Percentiles rank a stretch among this genome's conserved stretches.
Evolutionary conservation across 2,888 invertebrate species (phyloP).

Genomic region (Chrysina gloriosa): DNA sequence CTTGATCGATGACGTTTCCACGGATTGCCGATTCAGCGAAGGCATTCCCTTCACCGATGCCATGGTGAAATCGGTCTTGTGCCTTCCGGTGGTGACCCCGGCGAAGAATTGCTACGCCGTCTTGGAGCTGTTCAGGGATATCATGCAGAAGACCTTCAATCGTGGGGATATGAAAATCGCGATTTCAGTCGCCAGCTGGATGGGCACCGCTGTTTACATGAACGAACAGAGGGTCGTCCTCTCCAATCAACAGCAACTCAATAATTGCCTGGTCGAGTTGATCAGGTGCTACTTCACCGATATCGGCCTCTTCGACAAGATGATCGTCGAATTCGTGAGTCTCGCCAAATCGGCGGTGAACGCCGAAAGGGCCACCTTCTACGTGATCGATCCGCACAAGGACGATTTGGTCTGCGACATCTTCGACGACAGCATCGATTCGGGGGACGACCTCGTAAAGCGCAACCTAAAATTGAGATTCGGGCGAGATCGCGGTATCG

Average conservation of each 20-base stretch:
- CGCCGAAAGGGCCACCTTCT: constrained; percentile 71
- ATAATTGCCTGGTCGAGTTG: constrained; percentile 61
- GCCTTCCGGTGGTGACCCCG: constrained; percentile 69
- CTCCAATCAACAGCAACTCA: constrained; percentile 62
- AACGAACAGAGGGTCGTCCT: constrained; percentile 60
- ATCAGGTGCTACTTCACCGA: constrained; percentile 69
- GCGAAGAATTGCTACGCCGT: constrained; percentile 71
- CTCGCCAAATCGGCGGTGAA: constrained; percentile 70
- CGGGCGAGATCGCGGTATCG: constrained; percentile 67
- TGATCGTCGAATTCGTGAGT: constrained; percentile 72
- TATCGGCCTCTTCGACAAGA: constrained; percentile 68
- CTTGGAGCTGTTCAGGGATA: constrained; percentile 69
- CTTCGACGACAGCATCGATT: constrained; percentile 69
- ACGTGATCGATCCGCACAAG: constrained; percentile 67
- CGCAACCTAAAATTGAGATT: constrained; percentile 69
- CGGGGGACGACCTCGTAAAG: constrained; percentile 60
- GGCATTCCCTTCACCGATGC: constrained; percentile 68
- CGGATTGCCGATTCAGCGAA: constrained; percentile 70
- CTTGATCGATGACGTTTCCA: constrained; percentile 68
- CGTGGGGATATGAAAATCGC: constrained; percentile 60
- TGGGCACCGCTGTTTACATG: constrained; percentile 64
- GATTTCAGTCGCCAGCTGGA: constrained; percentile 62
- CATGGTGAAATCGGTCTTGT: constrained; percentile 69
- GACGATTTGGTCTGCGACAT: constrained; percentile 68
- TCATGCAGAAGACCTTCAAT: constrained; percentile 54